Conservation (phyloP, 2,888 invertebrate species). For the Axea sp. region DNA sequence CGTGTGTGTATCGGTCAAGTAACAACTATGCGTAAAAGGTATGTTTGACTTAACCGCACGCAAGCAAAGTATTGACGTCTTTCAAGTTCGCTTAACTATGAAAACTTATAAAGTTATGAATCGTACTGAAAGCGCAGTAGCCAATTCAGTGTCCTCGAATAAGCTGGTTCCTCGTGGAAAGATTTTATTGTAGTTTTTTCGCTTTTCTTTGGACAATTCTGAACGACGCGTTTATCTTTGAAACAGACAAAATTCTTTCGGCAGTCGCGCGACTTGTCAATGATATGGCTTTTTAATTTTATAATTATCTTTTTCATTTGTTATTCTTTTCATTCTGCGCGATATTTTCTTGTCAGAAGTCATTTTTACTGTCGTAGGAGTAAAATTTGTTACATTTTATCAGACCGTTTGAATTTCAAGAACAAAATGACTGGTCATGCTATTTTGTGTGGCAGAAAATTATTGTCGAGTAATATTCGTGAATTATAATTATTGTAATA, state of each 20-base stretch:
- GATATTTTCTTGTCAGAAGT: slow-evolving; percentile 32
- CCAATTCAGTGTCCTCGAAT: neutral
- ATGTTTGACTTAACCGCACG: slow-evolving; percentile 40
- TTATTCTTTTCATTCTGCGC: slow-evolving; percentile 34
- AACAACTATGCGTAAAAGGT: slow-evolving; percentile 43
- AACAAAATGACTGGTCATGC: slow-evolving; percentile 8
- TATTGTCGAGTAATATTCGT: slow-evolving; percentile 20
- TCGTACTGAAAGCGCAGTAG: slow-evolving; percentile 18
- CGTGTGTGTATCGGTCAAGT: slow-evolving; percentile 37
- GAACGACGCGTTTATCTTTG: neutral
- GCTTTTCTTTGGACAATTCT: neutral
- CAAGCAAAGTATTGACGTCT: slow-evolving; percentile 56
- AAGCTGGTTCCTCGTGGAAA: neutral
- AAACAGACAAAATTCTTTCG: too few relatives aligned
- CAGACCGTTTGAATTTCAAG: slow-evolving; percentile 37
- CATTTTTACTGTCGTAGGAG: slow-evolving; percentile 38
- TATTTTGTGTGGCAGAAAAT: slow-evolving; percentile 6
- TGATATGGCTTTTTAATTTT: slow-evolving; percentile 20
- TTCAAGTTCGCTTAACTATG: slow-evolving; percentile 41
- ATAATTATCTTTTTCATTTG: slow-evolving; percentile 3
- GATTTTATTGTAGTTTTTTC: neutral
- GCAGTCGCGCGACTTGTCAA: slow-evolving; percentile 42
- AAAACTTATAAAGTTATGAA: slow-evolving; percentile 28
- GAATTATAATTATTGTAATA: slow-evolving; percentile 28
- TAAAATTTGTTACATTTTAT: slow-evolving; percentile 35